Evolutionary conservation across 2,888 invertebrate species (phyloP), one percentile per base, ranked within the genome.

Genomic region (Ophion ventricosus): DNA sequence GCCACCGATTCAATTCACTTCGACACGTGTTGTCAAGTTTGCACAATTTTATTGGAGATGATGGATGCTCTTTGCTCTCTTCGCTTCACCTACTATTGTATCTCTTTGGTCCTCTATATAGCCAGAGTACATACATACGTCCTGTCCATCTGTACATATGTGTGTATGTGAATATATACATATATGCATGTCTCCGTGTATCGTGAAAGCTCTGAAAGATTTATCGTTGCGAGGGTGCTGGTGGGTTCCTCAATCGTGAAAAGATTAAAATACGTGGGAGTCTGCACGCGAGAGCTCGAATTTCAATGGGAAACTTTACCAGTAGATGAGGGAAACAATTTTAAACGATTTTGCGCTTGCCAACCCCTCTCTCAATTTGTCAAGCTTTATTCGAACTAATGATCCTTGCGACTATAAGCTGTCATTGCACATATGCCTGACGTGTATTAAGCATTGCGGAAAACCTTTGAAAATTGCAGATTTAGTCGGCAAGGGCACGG

Each of bases 11-110:
- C 84, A 80, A 84, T 84, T 84, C 84, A 67, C 84, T 75, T 56
- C 79, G 67, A 82, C 82, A 82, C 82, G 84, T 80, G 82, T 82
- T 84, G 84, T 84, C 84, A 80, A 79, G 79, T 84, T 82, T 74
- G 82, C 76, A 76, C 82, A 82, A 84, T 84, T 84, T 84, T 82
- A 80, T 82, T 84, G 75, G 56, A 82, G 76, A 82, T 84, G 82
- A 84, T 82, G 76, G 79, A 84, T 84, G 82, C 84, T 84, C 80
- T 72, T 83, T 80, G 83, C 64, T 76, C 80, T 75, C 35, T 26
- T 35, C 20, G 70, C 69, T 80, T 4, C 49, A n/a, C 14, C n/a
- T 29, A 40, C 61, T 77, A 72, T 67, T 74, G 54, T 54, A 54
- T 67, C 49, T 49, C 49, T 49, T 49, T 17, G 17, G 17, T 49